Evolutionary conservation across 1,140 invertebrate species (phyloP).

Genomic region (Drosophila carrolli): DNA sequence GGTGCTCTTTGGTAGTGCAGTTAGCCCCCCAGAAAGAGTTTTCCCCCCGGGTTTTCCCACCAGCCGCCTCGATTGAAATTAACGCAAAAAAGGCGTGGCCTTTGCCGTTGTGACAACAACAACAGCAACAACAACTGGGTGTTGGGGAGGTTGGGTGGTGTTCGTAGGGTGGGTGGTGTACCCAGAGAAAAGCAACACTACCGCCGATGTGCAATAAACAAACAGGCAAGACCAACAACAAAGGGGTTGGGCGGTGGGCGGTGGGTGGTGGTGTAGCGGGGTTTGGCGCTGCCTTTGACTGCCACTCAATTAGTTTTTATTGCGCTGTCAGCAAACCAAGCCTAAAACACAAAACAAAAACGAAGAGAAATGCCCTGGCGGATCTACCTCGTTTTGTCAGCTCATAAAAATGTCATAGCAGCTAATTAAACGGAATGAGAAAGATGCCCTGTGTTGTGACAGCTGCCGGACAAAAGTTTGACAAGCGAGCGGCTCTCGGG

Average conservation of each 20-base stretch:
- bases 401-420: constrained; percentile 78
- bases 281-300: constrained; percentile 38
- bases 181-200: constrained; percentile 29
- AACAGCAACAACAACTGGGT: constrained; percentile 14
- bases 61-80: constrained; percentile 64
- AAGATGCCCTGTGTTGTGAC: constrained; percentile 52
- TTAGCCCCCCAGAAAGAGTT: constrained; percentile 19
- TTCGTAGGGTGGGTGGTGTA: neutral
- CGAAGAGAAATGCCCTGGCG: constrained; percentile 2
- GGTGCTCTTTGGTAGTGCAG: constrained; percentile 11
- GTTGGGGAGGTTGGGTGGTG: neutral
- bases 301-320: constrained; percentile 80
- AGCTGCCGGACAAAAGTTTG: constrained; percentile 27
- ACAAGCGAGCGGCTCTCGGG: constrained; percentile 7
- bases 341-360: constrained; percentile 14
- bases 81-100: constrained; percentile 80
- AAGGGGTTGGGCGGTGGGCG: constrained; percentile 14
- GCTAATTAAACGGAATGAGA: constrained; percentile 52
- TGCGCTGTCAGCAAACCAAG: constrained; percentile 68
- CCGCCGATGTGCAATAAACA: constrained; percentile 71
- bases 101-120: constrained; percentile 64
- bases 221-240: constrained; percentile 58
- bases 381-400: constrained; percentile 64
- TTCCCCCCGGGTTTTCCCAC: constrained; percentile 8
- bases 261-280: neutral